phyloP scores from a whole-genome alignment of 2,797 vertebrate genomes.

The Malurus leucopterus region DNA sequence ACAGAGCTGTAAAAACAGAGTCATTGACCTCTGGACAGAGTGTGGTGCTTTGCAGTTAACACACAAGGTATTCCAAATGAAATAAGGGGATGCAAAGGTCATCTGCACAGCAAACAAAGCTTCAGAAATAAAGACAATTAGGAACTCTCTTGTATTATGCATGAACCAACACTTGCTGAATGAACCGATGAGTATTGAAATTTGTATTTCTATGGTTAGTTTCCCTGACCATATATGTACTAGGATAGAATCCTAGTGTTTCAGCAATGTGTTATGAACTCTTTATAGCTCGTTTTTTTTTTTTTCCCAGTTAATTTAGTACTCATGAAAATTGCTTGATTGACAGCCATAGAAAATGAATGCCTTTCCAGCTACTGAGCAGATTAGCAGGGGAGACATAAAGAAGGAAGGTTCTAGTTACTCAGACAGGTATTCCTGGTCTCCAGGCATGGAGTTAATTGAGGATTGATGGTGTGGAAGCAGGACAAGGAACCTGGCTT shows the following conservation, averaged over 20 bases:
- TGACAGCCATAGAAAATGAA: not conserved
- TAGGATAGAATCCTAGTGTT: not conserved
- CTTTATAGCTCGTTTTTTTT: not conserved
- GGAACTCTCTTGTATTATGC: constrained; percentile 15
- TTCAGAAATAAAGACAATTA: constrained; percentile 8
- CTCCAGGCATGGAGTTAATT: fast-evolving
- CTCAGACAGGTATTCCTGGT: not conserved
- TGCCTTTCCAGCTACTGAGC: not conserved
- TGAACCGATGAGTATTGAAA: not conserved
- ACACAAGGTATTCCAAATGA: constrained; percentile 17
- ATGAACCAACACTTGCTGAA: constrained; percentile 10
- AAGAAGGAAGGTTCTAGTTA: not conserved
- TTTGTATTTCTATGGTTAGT: constrained; percentile 17
- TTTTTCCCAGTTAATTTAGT: not conserved
- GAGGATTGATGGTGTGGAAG: fast-evolving
- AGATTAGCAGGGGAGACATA: not conserved
- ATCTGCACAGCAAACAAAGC: constrained; percentile 36
- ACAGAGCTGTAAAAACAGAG: constrained; percentile 24
- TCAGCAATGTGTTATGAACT: not conserved
- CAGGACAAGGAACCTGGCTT: not conserved
- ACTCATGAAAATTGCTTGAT: not conserved
- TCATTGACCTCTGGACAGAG: constrained; percentile 45
- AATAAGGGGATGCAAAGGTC: constrained; percentile 44
- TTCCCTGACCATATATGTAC: not conserved
- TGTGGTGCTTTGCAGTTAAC: not conserved